Evolutionary conservation across 2,888 invertebrate species (phyloP), one percentile per base, ranked within the genome.

Genomic region (Formica aserva): DNA sequence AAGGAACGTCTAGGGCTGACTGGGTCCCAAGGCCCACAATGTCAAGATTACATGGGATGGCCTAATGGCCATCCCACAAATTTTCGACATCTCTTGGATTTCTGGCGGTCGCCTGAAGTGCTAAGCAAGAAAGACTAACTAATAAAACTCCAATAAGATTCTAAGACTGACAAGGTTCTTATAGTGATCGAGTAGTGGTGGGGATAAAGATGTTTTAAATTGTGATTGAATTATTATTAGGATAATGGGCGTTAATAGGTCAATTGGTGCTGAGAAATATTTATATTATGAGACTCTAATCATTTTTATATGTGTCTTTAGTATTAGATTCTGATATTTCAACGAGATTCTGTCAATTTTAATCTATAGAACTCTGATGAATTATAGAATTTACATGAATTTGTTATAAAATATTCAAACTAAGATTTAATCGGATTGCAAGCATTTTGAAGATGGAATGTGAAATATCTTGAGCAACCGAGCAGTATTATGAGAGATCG

Each of bases 1-100:
- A 22, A 22, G 22, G 22, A 22, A 22, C 95, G 98, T 98, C 95
- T 98, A 97, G 95, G 93, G 93, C 91, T 94, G 94, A 93, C 93
- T 91, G 88, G 91, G 92, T 94, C 94, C 94, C 94, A 93, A 93
- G 92, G 91, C 92, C 88, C 86, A 76, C 80, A 87, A 91, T 75
- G 91, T 91, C 85, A 94, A 93, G 92, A 88, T 94, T 92, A 94
- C 93, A n/a, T n/a, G n/a, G n/a, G n/a, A 91, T 93, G 94, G 92
- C 94, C 94, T 91, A 92, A 92, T 85, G 94, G 93, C 92, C 94
- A 94, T 91, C 92, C 91, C 90, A 93, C 93, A 89, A 93, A 93
- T 81, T 94, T 94, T 86, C 94, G 93, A 80, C 92, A 93, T 84
- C 91, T 94, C 83, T 91, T 94, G 90, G 91, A 94, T 88, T 94